Conservation (phyloP, 2,888 invertebrate genomes). For the Anthrax anthrax region DNA sequence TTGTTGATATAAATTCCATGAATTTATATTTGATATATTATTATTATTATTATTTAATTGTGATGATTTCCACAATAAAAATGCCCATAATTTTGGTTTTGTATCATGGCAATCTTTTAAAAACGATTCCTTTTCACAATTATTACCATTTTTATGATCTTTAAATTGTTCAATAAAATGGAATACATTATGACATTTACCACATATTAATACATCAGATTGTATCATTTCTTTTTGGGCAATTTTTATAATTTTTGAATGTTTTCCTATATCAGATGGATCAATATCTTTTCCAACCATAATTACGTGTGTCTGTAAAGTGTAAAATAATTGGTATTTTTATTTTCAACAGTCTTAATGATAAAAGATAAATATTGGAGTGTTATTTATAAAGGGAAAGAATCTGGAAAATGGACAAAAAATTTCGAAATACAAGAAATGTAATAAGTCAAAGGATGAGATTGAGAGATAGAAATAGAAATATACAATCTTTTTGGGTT, state of each 20-base stretch:
- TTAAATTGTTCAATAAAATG: conserved; percentile 67
- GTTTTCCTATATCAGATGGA: conserved; percentile 48
- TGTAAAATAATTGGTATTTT: too few species aligned
- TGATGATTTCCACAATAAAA: conserved; percentile 62
- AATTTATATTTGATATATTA: conserved; percentile 39
- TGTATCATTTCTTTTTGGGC: conserved; percentile 63
- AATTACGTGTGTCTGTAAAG: neutral
- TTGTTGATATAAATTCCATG: conserved; percentile 69
- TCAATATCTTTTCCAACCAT: conserved; percentile 36
- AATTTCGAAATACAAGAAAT: too few species aligned
- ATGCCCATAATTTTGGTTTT: conserved; percentile 76
- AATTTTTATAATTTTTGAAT: conserved; percentile 48
- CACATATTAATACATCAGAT: conserved; percentile 68
- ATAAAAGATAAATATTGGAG: too few species aligned
- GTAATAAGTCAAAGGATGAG: too few species aligned
- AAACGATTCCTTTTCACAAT: conserved; percentile 46
- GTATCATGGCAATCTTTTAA: conserved; percentile 52
- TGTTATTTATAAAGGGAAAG: too few species aligned
- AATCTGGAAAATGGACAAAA: too few species aligned
- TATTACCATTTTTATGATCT: conserved; percentile 48
- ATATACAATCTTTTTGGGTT: too few species aligned
- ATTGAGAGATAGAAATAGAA: too few species aligned
- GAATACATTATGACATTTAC: conserved; percentile 65
- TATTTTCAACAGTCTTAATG: too few species aligned
- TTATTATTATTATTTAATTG: conserved; percentile 35